Evolutionary conservation across 2,888 invertebrate species (phyloP).

Genomic region (Agonopterix alstromeriana): DNA sequence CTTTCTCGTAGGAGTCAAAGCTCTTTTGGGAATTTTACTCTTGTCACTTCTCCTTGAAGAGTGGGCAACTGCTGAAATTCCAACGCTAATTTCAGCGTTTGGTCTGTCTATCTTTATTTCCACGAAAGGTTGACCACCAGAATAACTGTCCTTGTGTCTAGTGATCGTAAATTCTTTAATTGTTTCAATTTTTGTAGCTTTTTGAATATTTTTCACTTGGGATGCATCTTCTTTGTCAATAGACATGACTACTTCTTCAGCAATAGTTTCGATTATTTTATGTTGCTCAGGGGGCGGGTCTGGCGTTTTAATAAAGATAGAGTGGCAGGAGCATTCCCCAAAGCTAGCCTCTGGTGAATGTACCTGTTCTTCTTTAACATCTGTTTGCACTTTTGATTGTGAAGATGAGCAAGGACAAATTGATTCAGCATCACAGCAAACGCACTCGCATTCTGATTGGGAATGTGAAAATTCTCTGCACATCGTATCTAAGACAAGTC

Average conservation of each 20-base stretch:
- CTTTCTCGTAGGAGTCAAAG: slow-evolving; percentile 7
- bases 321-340: background rate
- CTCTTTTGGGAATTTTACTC: slow-evolving; percentile 36
- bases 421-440: background rate
- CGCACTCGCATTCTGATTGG: background rate
- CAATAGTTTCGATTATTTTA: no score
- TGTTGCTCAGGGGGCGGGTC: no score
- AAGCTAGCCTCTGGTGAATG: background rate
- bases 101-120: slow-evolving; percentile 37
- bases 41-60: slow-evolving; percentile 6
- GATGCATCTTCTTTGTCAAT: background rate
- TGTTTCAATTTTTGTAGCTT: background rate
- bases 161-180: background rate
- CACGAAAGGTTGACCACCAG: slow-evolving; percentile 17
- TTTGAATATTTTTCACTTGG: background rate
- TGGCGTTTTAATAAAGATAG: no score
- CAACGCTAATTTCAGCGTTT: slow-evolving; percentile 19
- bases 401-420: background rate
- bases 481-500: no score
- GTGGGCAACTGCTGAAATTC: slow-evolving; percentile 9
- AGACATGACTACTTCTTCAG: background rate
- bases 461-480: no score
- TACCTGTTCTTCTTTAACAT: no score
- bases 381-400: background rate
- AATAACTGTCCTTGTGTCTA: slow-evolving; percentile 9